A percentile compares a stretch with the other conserved stretches of the same genome.
Evolutionary conservation across 2,888 invertebrate species (phyloP).

Genomic region (Temnothorax rugatulus): DNA sequence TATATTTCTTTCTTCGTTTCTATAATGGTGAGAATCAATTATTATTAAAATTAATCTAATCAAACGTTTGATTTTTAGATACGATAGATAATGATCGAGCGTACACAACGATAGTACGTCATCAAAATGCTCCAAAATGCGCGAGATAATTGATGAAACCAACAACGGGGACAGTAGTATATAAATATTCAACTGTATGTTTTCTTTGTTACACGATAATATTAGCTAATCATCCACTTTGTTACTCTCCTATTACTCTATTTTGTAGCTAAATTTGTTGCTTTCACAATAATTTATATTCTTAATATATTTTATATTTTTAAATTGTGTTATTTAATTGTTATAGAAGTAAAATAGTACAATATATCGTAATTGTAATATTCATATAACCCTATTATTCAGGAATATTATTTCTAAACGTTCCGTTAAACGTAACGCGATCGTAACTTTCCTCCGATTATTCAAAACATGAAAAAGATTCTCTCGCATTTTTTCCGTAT

Average conservation of each 20-base stretch:
- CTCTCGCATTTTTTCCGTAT: slow-evolving; percentile 66
- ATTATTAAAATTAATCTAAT: background rate
- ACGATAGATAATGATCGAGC: slow-evolving; percentile 5
- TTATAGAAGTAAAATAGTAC: slow-evolving; percentile 83
- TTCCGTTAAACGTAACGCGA: slow-evolving; percentile 69
- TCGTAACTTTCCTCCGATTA: slow-evolving; percentile 69
- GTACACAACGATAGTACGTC: background rate
- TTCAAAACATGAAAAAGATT: slow-evolving; percentile 46
- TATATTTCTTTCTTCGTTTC: background rate
- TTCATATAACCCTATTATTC: slow-evolving; percentile 76
- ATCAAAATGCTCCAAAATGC: slow-evolving; percentile 25
- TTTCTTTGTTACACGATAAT: slow-evolving; percentile 79
- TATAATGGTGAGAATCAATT: background rate
- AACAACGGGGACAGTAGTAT: slow-evolving; percentile 83
- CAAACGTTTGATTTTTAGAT: background rate
- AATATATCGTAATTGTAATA: slow-evolving; percentile 80
- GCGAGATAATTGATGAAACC: slow-evolving; percentile 73
- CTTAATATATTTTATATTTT: slow-evolving; percentile 79
- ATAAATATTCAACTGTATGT: slow-evolving; percentile 83
- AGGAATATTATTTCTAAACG: slow-evolving; percentile 76
- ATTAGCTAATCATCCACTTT: slow-evolving; percentile 84
- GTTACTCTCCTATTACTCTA: slow-evolving; percentile 86
- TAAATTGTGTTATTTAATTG: slow-evolving; percentile 78
- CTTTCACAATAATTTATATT: slow-evolving; percentile 83
- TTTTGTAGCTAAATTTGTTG: slow-evolving; percentile 82